Evolutionary conservation across 2,888 invertebrate genomes (phyloP), one percentile per base, ranked within the genome.

Genomic region (Drosophila melanosoma): DNA sequence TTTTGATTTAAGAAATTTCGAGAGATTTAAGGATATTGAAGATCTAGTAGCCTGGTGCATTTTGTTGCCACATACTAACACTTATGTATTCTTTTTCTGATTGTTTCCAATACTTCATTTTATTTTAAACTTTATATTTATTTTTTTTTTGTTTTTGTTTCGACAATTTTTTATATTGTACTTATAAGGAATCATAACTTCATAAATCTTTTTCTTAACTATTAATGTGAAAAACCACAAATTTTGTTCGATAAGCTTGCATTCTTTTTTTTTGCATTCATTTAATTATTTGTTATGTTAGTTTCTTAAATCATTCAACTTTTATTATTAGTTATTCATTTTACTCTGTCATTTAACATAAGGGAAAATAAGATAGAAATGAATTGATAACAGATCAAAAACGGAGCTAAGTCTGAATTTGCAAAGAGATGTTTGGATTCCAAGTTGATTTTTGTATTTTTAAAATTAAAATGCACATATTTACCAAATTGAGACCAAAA

Each of bases 401-500:
- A 57, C 29, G 52, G 74, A 79, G 66, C 64, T 48, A 80, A 80
- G 77, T 64, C 79, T 79, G 82, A 82, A 66, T 49, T 56, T 48
- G 23, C 51, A 11, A 66, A 68, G 52, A 67, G 49, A 63, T 57
- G 33, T 77, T 79, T 77, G 36, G 81, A 83, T 83, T 81, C 83
- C 83, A 81, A 64, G 35, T 38, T 59, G 36, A 42, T 54, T 70
- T 78, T 66, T 77, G 57, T 64, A 64, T 60, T 60, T 35, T 42
- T 67, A 58, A 69, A 62, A 58, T 49, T 20, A 3, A 62, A 61
- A 53, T 35, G 20, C 23, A 66, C 26, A 48, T 63, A 64, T 69
- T 61, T 59, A 84, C 87, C 89, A 89, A 89, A 87, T 84, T 80
- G 71, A 77, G 75, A 89, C 85, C 85, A 85, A 85, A 89, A 84